These are phyloP conservation scores for Arctopsyche grandis DNA, from an alignment of 1,140 invertebrate species.

Conservation along the genomic window DNA sequence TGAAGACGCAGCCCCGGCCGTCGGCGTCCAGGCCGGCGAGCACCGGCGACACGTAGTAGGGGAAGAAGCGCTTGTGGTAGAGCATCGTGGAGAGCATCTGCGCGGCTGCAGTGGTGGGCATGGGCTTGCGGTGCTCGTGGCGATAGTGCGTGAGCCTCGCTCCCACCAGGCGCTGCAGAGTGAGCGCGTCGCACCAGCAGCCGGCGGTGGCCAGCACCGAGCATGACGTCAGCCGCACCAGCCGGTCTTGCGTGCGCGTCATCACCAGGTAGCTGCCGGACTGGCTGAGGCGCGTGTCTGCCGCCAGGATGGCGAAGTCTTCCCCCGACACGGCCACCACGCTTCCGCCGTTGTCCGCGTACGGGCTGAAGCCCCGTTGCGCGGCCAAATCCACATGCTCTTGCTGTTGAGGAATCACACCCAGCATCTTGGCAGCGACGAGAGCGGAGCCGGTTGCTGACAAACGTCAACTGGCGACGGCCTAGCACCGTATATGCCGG, in stretches of 20 bases:
- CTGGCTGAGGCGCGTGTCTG: slow-evolving; percentile 90
- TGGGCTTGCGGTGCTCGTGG: slow-evolving; percentile 94
- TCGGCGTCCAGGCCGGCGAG: slow-evolving; percentile 88
- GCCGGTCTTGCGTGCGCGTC: slow-evolving; percentile 86
- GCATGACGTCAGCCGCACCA: slow-evolving; percentile 80
- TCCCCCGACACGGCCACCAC: slow-evolving; percentile 93
- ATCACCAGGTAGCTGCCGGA: slow-evolving; percentile 87
- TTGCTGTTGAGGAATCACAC: neutral
- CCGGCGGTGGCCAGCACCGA: slow-evolving; percentile 92
- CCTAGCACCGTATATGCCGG: neutral
- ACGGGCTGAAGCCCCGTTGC: slow-evolving; percentile 71
- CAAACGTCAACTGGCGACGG: neutral
- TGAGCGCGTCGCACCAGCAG: slow-evolving; percentile 98
- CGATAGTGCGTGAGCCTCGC: slow-evolving; percentile 95
- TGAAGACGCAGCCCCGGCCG: slow-evolving; percentile 94
- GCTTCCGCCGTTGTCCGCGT: slow-evolving; percentile 83
- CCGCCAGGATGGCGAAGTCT: slow-evolving; percentile 85
- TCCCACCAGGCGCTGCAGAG: slow-evolving; percentile 85
- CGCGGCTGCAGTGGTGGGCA: slow-evolving; percentile 91
- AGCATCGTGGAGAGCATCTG: slow-evolving; percentile 96
- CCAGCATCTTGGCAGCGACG: neutral
- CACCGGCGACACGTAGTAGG: slow-evolving; percentile 97
- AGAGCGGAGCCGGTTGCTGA: neutral
- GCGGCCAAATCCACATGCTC: neutral
- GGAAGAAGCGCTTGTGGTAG: slow-evolving; percentile 98